These are phyloP conservation scores for Arion vulgaris DNA, from an alignment of 1,140 invertebrate species.

Conservation along the genomic window DNA sequence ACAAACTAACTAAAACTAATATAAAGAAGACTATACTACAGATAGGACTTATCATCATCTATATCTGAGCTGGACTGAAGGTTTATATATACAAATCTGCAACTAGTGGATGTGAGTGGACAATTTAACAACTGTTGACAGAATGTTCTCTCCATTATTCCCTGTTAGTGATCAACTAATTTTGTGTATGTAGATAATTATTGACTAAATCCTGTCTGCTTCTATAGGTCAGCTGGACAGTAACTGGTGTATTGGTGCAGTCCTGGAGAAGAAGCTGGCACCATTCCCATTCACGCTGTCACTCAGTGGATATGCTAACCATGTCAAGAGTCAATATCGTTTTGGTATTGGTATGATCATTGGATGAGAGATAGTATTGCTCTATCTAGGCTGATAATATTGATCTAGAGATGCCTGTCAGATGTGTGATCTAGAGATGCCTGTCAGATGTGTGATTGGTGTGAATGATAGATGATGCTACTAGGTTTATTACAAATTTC, in stretches of 20 bases:
- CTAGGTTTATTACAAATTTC: background rate
- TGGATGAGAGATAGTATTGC: constrained; percentile 58
- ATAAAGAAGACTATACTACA: no score
- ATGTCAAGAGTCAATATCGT: constrained; percentile 75
- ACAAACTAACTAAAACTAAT: no score
- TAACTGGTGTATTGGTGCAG: constrained; percentile 95
- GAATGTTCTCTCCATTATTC: no score
- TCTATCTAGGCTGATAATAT: background rate
- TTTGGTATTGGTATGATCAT: constrained; percentile 74
- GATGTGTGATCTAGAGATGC: background rate
- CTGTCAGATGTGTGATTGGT: background rate
- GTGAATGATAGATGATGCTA: background rate
- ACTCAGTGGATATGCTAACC: constrained; percentile 93
- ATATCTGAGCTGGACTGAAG: no score
- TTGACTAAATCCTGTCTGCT: constrained; percentile 16
- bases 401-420: background rate
- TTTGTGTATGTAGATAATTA: no score
- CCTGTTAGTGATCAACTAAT: no score
- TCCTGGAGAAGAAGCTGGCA: constrained; percentile 91
- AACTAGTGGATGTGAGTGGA: no score
- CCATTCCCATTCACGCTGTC: constrained; percentile 92
- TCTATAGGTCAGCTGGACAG: constrained; percentile 82
- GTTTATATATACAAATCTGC: no score
- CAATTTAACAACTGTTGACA: no score
- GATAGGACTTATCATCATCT: no score